A percentile compares a stretch with the other conserved stretches of the same genome.
These are phyloP conservation scores for Anisognathus igniventris DNA, from an alignment of 2,797 vertebrate genomes.

Conservation along the genomic window DNA sequence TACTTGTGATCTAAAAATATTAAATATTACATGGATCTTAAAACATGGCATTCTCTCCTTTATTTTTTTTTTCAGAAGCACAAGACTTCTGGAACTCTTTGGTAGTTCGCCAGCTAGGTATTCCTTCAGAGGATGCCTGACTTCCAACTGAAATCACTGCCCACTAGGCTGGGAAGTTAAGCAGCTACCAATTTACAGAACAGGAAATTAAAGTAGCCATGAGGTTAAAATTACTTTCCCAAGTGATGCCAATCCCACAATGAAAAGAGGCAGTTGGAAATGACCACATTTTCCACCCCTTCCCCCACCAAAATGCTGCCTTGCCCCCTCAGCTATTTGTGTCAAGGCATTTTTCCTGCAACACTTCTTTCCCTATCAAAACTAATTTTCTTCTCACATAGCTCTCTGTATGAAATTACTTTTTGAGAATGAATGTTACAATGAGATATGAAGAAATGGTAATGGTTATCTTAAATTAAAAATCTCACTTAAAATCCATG, in stretches of 20 bases:
- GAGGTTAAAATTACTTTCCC: slow-evolving; percentile 30
- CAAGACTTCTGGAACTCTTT: not conserved
- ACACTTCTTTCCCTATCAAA: not conserved
- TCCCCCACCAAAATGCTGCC: not conserved
- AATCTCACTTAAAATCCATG: not conserved
- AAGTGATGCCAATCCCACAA: slow-evolving; percentile 31
- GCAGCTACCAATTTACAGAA: slow-evolving; percentile 36
- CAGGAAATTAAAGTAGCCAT: slow-evolving; percentile 53
- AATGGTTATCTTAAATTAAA: not conserved
- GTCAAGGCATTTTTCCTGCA: not conserved
- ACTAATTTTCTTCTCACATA: not conserved
- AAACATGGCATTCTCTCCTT: rapidly evolving
- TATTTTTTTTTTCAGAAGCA: not conserved
- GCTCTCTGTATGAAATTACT: not conserved
- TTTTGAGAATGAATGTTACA: not conserved
- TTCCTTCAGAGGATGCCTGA: not conserved
- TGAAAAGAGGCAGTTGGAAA: slow-evolving; percentile 21
- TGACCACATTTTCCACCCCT: slow-evolving; percentile 17
- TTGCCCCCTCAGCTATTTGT: not conserved
- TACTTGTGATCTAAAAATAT: not conserved
- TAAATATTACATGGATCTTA: not conserved
- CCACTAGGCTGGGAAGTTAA: not conserved
- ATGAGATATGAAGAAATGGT: not conserved
- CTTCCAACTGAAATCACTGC: not conserved
- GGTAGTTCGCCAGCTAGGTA: not conserved